phyloP scores from a whole-genome alignment of 1,140 invertebrate genomes.

The Drosophila navojoa region DNA sequence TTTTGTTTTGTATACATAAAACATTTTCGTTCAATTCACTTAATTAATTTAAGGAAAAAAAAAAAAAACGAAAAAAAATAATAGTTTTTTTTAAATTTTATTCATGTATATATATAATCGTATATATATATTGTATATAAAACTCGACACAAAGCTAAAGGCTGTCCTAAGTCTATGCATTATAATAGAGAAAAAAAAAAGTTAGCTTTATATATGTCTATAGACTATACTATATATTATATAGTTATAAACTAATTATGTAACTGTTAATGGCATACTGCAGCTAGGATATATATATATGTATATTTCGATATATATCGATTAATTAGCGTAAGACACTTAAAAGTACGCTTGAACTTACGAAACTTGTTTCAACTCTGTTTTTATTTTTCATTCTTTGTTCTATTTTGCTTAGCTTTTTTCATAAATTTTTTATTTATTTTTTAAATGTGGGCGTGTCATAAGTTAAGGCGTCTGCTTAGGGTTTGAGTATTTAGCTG shows the following conservation, averaged over 20 bases:
- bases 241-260: constrained; percentile 26
- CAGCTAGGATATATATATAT: constrained; percentile 50
- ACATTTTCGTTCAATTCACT: constrained; percentile 59
- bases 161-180: constrained; percentile 3
- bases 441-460: constrained; percentile 53
- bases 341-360: constrained; percentile 75
- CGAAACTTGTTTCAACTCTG: constrained; percentile 24
- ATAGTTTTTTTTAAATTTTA: background rate
- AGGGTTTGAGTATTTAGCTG: constrained; percentile 50
- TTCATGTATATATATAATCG: no score
- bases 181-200: constrained; percentile 49
- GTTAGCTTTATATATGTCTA: constrained; percentile 25
- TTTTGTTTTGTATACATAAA: constrained; percentile 50
- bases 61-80: constrained; percentile 14
- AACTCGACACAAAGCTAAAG: constrained; percentile 21
- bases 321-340: constrained; percentile 73
- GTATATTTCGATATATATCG: constrained; percentile 28
- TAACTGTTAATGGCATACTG: constrained; percentile 53
- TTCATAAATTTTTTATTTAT: constrained; percentile 1
- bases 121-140: constrained; percentile 30
- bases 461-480: constrained; percentile 76
- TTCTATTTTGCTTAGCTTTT: background rate
- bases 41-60: constrained; percentile 56
- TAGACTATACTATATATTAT: constrained; percentile 29
- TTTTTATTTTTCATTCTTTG: background rate